Evolutionary conservation across 92 coral and sea anemone genomes (phyloP).

Genomic region (Porites rus): DNA sequence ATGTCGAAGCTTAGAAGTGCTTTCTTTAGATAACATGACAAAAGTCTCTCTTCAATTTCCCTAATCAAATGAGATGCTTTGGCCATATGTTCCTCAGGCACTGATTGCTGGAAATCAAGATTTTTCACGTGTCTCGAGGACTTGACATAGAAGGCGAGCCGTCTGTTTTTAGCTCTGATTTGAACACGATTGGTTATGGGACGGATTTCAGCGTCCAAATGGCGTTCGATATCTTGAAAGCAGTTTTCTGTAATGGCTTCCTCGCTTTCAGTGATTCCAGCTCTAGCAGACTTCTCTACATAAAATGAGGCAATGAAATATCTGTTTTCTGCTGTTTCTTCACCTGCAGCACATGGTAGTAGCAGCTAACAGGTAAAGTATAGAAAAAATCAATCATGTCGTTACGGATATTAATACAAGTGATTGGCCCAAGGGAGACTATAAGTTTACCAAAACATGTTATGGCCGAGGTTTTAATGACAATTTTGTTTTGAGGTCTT

Average conservation of each 20-base stretch:
- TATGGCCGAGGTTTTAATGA: too few species aligned
- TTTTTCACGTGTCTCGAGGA: constrained; percentile 29
- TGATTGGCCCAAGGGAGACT: background rate
- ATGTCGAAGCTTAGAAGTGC: constrained; percentile 12
- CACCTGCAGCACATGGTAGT: constrained; percentile 32
- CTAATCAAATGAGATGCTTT: constrained; percentile 10
- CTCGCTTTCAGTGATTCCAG: constrained; percentile 12
- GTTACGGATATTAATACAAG: background rate
- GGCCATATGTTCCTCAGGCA: constrained; percentile 23
- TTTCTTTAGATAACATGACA: constrained; percentile 11
- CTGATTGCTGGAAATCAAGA: constrained; percentile 14
- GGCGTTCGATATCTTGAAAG: constrained; percentile 25
- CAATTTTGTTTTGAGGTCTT: too few species aligned
- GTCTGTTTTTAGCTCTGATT: constrained; percentile 29
- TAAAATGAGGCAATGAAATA: constrained; percentile 28
- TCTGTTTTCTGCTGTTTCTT: constrained; percentile 42
- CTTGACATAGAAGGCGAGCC: constrained; percentile 26
- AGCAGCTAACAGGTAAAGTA: background rate
- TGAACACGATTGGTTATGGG: constrained; percentile 19
- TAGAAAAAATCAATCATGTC: background rate
- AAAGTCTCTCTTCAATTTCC: constrained; percentile 10
- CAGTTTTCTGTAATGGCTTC: constrained; percentile 1
- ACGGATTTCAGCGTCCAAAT: constrained; percentile 22
- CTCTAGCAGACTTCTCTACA: constrained; percentile 23
- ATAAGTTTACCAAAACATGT: too few species aligned